These are phyloP conservation scores for Hydrocynus forskahlii DNA, from an alignment of 2,797 vertebrate species.

Conservation along the genomic window DNA sequence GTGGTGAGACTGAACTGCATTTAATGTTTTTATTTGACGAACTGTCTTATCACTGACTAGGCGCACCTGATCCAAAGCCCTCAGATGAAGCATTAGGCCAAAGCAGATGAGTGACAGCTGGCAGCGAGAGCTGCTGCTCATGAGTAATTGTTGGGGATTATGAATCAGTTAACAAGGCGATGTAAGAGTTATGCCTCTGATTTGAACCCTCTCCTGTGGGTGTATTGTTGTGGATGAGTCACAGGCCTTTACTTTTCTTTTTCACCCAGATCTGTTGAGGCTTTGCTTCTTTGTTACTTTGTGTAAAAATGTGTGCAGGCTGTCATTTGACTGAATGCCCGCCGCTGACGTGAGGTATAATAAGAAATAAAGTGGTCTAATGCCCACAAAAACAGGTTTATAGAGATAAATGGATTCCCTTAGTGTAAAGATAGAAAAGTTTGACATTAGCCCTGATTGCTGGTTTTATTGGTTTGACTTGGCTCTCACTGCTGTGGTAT, in stretches of 20 bases:
- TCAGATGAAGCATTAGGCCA: neutral
- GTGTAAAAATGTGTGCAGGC: constrained; percentile 12
- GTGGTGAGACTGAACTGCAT: neutral
- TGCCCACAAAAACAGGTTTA: neutral
- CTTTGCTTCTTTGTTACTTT: neutral
- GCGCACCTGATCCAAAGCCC: neutral
- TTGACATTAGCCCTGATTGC: constrained; percentile 32
- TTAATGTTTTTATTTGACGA: neutral
- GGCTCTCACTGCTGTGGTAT: constrained; percentile 33
- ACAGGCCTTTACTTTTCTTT: neutral
- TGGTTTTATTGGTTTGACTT: constrained; percentile 45
- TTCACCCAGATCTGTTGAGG: constrained; percentile 4
- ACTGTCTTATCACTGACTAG: too few relatives aligned
- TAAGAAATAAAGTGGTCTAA: constrained; percentile 8
- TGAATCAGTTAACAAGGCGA: constrained; percentile 38
- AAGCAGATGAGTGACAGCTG: constrained; percentile 7
- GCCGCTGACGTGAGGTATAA: neutral
- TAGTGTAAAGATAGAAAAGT: constrained; percentile 26
- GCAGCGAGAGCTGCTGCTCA: neutral
- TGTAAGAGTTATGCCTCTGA: constrained; percentile 7
- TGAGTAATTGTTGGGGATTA: constrained; percentile 37
- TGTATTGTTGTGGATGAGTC: constrained; percentile 10
- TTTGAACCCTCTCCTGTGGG: neutral
- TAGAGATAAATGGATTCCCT: constrained; percentile 41
- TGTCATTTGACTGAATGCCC: neutral